A percentile compares a stretch with the other conserved stretches of the same genome.
phyloP scores from a whole-genome alignment of 1,140 invertebrate species.

The Marisa cornuarietis region DNA sequence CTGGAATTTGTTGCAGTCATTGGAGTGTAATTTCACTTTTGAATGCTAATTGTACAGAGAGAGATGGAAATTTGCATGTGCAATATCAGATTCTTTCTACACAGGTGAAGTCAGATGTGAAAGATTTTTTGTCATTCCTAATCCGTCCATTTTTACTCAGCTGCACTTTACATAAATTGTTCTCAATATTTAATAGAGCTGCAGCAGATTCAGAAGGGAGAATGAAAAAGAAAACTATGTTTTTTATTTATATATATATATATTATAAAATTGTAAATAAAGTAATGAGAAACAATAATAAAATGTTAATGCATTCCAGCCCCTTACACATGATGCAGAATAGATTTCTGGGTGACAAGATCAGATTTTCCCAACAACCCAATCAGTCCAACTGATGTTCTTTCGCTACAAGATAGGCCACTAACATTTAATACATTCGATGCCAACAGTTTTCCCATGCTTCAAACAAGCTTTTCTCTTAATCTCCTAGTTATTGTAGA shows the following conservation, averaged over 20 bases:
- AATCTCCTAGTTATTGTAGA: no score
- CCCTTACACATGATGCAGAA: background rate
- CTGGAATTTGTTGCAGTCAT: no score
- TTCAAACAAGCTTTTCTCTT: no score
- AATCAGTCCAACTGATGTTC: no score
- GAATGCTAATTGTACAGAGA: no score
- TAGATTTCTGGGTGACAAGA: background rate
- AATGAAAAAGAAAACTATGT: background rate
- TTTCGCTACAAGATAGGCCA: no score
- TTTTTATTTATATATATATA: background rate
- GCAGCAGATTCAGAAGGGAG: background rate
- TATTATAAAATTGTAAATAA: background rate
- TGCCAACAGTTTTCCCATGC: no score
- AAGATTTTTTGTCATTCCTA: background rate
- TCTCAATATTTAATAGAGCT: background rate
- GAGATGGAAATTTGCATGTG: no score
- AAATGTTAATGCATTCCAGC: background rate
- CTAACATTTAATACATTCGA: no score
- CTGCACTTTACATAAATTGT: background rate
- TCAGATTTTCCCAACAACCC: no score
- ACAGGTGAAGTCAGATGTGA: background rate
- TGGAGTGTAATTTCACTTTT: no score
- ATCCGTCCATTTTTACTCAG: background rate
- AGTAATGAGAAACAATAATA: background rate
- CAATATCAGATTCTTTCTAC: background rate